phyloP scores from a whole-genome alignment of 2,113 vertebrate species.

The Microcebus tavaratra region DNA sequence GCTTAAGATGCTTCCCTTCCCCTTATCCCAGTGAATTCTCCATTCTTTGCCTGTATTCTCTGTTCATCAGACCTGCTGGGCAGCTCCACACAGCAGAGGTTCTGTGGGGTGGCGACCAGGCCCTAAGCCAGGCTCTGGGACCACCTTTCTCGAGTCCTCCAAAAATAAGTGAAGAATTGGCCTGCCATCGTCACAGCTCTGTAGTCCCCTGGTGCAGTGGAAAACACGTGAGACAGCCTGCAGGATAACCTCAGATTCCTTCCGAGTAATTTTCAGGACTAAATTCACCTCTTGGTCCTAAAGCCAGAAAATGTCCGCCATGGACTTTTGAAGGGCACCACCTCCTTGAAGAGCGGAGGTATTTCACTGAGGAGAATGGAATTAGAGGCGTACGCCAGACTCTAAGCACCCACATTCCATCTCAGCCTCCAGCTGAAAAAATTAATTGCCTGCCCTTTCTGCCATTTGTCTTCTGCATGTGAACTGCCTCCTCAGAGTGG shows the following conservation, averaged over 20 bases:
- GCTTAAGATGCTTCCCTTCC: background rate
- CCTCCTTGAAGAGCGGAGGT: slow-evolving; percentile 40
- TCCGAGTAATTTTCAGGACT: background rate
- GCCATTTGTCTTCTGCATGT: slow-evolving; percentile 61
- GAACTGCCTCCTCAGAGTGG: slow-evolving; percentile 53
- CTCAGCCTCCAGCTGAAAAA: slow-evolving; percentile 78
- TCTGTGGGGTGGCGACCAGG: background rate
- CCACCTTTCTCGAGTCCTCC: background rate
- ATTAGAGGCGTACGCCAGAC: slow-evolving; percentile 39
- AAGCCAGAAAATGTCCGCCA: background rate
- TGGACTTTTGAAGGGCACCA: slow-evolving; percentile 27
- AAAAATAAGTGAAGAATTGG: background rate
- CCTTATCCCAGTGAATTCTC: background rate
- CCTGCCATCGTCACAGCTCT: background rate
- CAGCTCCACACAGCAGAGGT: background rate
- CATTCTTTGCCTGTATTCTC: background rate
- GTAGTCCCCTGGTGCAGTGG: background rate
- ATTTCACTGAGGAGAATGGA: slow-evolving; percentile 51
- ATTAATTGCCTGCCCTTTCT: slow-evolving; percentile 69
- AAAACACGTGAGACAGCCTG: background rate
- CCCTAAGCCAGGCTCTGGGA: no score
- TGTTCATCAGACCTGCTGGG: background rate
- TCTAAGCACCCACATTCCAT: slow-evolving; percentile 72
- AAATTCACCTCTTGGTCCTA: slow-evolving; percentile 9
- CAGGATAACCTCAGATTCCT: background rate